A percentile compares a stretch with the other conserved stretches of the same genome.
Conservation (phyloP, 2,797 vertebrate species). For the Perdix hodgsoniae region DNA sequence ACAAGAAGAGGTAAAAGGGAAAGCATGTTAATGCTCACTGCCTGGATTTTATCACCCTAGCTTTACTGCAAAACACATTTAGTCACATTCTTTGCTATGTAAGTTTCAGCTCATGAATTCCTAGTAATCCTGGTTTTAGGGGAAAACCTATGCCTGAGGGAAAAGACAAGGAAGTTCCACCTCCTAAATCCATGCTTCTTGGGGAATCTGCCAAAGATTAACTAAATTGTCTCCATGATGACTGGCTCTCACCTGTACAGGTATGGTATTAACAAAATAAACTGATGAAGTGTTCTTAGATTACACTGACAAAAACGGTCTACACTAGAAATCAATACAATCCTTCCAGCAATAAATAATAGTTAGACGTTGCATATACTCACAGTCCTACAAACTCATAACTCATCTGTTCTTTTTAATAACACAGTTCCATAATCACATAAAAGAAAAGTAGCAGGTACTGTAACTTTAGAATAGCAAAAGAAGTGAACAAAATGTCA, state of each 20-base stretch:
- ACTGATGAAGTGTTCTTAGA: slow-evolving; percentile 49
- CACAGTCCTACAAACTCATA: background rate
- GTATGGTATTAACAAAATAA: slow-evolving; percentile 59
- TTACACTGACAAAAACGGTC: background rate
- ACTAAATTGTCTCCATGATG: slow-evolving; percentile 29
- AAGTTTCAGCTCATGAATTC: slow-evolving; percentile 75
- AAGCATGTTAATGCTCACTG: slow-evolving; percentile 68
- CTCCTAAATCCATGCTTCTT: slow-evolving; percentile 68
- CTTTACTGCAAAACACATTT: slow-evolving; percentile 75
- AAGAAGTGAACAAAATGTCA: background rate
- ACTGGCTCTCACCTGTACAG: slow-evolving; percentile 65
- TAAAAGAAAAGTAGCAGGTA: background rate
- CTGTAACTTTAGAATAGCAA: background rate
- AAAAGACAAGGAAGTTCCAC: slow-evolving; percentile 67
- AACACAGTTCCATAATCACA: background rate
- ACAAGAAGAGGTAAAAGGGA: slow-evolving; percentile 60
- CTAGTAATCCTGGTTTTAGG: slow-evolving; percentile 65
- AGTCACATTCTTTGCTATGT: slow-evolving; percentile 68
- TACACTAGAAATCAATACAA: slow-evolving; percentile 22
- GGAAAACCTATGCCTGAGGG: slow-evolving; percentile 61
- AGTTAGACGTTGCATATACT: background rate
- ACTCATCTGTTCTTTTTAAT: slow-evolving; percentile 30
- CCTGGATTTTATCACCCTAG: slow-evolving; percentile 69
- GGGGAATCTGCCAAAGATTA: slow-evolving; percentile 68
- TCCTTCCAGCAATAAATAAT: slow-evolving; percentile 38